Conservation (phyloP, 2,888 invertebrate species). For the Sminthurides aquaticus region DNA sequence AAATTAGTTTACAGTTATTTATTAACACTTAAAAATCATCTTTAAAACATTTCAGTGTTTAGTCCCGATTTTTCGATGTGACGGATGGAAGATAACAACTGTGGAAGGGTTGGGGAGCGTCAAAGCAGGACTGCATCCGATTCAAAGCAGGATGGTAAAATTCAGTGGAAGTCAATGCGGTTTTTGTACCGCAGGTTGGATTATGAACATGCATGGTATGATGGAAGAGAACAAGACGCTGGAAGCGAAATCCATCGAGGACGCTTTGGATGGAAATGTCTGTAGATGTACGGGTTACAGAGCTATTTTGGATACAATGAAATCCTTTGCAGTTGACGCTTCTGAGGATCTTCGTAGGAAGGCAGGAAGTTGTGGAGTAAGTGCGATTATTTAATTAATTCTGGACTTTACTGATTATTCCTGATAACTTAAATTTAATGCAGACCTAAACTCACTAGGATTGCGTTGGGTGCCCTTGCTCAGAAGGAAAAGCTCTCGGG, state of each 20-base stretch:
- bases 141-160: conserved; percentile 47
- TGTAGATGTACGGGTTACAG: conserved; percentile 70
- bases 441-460: too few species aligned
- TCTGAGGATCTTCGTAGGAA: conserved; percentile 52
- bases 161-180: conserved; percentile 50
- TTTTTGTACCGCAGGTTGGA: conserved; percentile 48
- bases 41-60: conserved; percentile 45
- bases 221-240: conserved; percentile 8
- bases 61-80: conserved; percentile 47
- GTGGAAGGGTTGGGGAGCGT: conserved; percentile 47
- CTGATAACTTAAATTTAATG: too few species aligned
- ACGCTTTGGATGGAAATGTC: conserved; percentile 62
- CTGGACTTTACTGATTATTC: too few species aligned
- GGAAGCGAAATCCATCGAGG: conserved; percentile 54
- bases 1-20: neutral
- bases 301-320: conserved; percentile 67
- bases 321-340: conserved; percentile 61
- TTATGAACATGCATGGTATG: conserved; percentile 47
- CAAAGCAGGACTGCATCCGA: conserved; percentile 45
- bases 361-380: neutral
- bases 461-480: too few species aligned
- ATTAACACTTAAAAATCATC: neutral
- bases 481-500: too few species aligned
- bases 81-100: conserved; percentile 48
- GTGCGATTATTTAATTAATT: too few species aligned